Evolutionary conservation across 2,888 invertebrate species (phyloP).

Genomic region (Gymnocheta viridis): DNA sequence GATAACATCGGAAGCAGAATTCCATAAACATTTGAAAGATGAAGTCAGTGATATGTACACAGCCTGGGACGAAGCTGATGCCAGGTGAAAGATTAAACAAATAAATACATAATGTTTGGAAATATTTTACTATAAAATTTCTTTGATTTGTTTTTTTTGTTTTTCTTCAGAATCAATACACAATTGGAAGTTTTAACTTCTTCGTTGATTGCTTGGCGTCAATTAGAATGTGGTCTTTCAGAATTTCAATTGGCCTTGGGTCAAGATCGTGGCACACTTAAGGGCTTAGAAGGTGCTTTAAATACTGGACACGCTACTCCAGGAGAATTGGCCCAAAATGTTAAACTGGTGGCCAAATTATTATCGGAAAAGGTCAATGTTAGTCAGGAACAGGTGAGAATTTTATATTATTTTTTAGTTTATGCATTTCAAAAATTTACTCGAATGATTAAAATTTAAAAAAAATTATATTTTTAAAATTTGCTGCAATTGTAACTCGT

Average conservation of each 20-base stretch:
- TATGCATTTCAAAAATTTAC: too few relatives aligned
- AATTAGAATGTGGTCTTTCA: conserved; percentile 89
- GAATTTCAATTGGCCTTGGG: conserved; percentile 90
- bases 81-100: conserved; percentile 83
- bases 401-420: background rate
- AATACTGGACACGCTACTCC: conserved; percentile 80
- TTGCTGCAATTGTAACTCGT: too few relatives aligned
- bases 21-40: conserved; percentile 84
- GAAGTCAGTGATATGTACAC: conserved; percentile 88
- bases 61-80: conserved; percentile 87
- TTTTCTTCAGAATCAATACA: conserved; percentile 85
- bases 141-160: background rate
- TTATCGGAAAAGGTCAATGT: conserved; percentile 82
- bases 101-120: background rate
- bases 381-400: conserved; percentile 78
- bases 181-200: conserved; percentile 88
- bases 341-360: conserved; percentile 81
- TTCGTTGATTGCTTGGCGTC: conserved; percentile 88
- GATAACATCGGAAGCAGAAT: conserved; percentile 80
- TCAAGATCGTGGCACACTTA: conserved; percentile 84
- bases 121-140: conserved; percentile 9
- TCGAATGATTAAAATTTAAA: too few relatives aligned
- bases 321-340: conserved; percentile 81
- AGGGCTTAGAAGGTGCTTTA: conserved; percentile 81
- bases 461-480: too few relatives aligned